These are phyloP conservation scores for Cephus sareptanus DNA, from an alignment of 2,888 invertebrate species.

Conservation along the genomic window DNA sequence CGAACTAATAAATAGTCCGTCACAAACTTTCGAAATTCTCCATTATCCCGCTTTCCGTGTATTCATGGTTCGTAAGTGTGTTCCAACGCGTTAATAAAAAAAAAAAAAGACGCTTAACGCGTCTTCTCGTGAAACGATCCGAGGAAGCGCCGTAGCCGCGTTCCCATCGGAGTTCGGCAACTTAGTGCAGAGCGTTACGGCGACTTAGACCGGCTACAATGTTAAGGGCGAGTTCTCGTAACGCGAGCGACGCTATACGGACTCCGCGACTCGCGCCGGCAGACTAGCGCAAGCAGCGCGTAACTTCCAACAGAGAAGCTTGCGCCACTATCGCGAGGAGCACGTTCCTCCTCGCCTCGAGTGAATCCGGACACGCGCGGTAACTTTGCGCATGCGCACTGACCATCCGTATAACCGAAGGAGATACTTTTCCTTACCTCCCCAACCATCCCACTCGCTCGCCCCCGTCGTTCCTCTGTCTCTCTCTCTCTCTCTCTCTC, in stretches of 20 bases:
- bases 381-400: neutral
- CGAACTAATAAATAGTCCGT: neutral
- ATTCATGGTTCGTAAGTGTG: neutral
- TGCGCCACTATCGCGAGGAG: neutral
- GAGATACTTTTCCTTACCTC: neutral
- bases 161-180: neutral
- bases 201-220: slow-evolving; percentile 2
- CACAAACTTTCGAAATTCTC: neutral
- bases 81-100: neutral
- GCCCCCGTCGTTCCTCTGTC: neutral
- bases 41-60: neutral
- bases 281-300: slow-evolving; percentile 35
- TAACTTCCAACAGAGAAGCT: neutral
- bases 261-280: slow-evolving; percentile 44
- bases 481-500: neutral
- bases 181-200: neutral
- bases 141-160: neutral
- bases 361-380: neutral
- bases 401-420: neutral
- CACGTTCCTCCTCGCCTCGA: neutral
- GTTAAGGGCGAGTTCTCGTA: neutral
- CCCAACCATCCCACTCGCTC: neutral
- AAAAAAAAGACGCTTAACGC: neutral
- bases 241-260: slow-evolving; percentile 28
- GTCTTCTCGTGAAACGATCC: neutral